Conservation (phyloP, 30 jellyfish, hydroid and myxozoan genomes). For the Turritopsis dohrnii region DNA sequence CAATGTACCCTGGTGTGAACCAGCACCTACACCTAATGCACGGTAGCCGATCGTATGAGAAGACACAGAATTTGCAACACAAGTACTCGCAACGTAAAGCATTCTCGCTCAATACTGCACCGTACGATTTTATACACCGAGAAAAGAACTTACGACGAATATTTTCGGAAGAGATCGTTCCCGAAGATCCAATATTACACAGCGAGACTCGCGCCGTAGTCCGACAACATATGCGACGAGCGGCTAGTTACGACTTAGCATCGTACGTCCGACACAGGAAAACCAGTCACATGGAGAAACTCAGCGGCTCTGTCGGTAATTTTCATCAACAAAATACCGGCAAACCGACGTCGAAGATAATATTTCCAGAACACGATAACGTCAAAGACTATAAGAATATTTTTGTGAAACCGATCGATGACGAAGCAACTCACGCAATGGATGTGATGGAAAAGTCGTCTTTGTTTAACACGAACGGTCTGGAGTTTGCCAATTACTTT, state of each 20-base stretch:
- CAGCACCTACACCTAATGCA: not conserved
- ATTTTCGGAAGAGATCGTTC: constrained; percentile 19
- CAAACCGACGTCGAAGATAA: not conserved
- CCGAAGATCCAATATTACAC: constrained; percentile 4
- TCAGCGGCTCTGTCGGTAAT: not conserved
- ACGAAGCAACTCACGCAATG: constrained; percentile 13
- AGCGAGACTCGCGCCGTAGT: not conserved
- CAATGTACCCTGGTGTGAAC: not conserved
- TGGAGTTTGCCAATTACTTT: constrained; percentile 6
- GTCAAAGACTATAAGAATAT: constrained; percentile 12
- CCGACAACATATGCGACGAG: constrained; percentile 17
- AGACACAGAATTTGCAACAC: not conserved
- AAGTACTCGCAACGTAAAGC: constrained; percentile 11
- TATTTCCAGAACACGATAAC: constrained; percentile 29
- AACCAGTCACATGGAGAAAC: not conserved
- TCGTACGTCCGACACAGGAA: not conserved
- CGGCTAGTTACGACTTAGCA: constrained; percentile 22
- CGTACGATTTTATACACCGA: constrained; percentile 12
- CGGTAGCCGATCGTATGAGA: not conserved
- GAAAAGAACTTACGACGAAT: constrained; percentile 19
- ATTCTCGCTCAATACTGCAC: constrained; percentile 16
- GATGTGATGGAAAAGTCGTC: constrained; percentile 3
- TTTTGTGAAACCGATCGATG: constrained; percentile 16
- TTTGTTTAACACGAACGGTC: not conserved
- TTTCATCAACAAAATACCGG: not conserved